Conservation (phyloP, 2,113 vertebrate genomes). For the Mormoops blainvillei region DNA sequence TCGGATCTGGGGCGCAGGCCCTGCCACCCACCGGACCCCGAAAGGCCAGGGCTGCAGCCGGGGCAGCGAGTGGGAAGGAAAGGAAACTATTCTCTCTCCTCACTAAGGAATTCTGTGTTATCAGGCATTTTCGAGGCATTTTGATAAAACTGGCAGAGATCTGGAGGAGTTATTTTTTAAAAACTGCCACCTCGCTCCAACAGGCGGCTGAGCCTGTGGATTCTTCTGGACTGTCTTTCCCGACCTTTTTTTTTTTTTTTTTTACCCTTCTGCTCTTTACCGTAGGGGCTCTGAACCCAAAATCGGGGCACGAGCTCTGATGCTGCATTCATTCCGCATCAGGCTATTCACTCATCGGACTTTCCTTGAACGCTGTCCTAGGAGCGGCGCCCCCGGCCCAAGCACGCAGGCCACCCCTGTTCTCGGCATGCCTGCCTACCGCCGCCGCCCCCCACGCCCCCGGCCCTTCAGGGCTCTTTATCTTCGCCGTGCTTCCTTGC, state of each 20-base stretch:
- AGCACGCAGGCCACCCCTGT: too few relatives aligned
- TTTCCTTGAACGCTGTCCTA: background rate
- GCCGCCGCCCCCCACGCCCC: rapidly evolving
- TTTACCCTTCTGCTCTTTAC: background rate
- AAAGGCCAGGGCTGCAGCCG: background rate
- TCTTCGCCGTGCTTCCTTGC: background rate
- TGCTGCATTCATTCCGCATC: too few relatives aligned
- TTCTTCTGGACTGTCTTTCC: background rate
- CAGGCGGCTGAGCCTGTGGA: background rate
- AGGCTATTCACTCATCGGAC: background rate
- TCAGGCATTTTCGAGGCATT: background rate
- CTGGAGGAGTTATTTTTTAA: background rate
- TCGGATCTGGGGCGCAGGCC: background rate
- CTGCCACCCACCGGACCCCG: rapidly evolving
- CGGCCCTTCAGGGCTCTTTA: background rate
- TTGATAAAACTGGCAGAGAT: background rate
- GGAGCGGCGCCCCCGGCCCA: too few relatives aligned
- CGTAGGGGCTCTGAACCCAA: background rate
- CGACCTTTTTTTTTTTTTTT: background rate
- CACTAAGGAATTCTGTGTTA: background rate
- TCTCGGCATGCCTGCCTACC: too few relatives aligned
- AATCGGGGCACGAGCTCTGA: background rate
- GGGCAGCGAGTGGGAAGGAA: background rate
- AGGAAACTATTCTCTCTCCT: background rate
- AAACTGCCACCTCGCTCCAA: background rate